phyloP scores from a whole-genome alignment of 2,113 vertebrate genomes.

The Bubo bubo region DNA sequence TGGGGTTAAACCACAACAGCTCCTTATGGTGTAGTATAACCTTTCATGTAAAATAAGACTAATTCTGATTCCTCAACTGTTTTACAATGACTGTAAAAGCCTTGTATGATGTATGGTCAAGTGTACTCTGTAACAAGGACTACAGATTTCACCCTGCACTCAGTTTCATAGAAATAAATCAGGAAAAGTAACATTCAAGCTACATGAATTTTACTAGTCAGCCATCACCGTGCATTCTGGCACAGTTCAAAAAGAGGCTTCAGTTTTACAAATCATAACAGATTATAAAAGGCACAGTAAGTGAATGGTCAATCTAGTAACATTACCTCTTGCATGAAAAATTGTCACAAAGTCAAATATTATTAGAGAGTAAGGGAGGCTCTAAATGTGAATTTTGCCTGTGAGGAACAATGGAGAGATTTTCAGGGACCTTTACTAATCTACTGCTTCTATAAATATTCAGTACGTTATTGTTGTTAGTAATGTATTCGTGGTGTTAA shows the following conservation, averaged over 20 bases:
- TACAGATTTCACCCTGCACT: neutral
- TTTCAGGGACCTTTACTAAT: neutral
- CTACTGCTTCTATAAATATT: slow-evolving; percentile 11
- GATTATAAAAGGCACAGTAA: neutral
- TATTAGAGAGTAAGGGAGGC: neutral
- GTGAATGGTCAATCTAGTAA: neutral
- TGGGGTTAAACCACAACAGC: neutral
- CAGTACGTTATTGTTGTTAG: neutral
- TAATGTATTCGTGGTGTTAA: neutral
- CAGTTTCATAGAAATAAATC: neutral
- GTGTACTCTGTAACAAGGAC: neutral
- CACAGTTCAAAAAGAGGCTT: neutral
- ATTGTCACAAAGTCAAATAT: neutral
- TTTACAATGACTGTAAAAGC: neutral
- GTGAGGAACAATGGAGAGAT: neutral
- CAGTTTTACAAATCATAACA: neutral
- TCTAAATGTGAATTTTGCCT: neutral
- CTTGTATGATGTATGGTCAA: neutral
- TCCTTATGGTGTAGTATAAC: neutral
- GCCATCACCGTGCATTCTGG: neutral
- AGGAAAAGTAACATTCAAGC: neutral
- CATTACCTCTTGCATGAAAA: neutral
- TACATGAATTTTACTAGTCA: neutral
- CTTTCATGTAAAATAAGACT: neutral
- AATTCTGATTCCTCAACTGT: neutral